Conservation (phyloP, 2,797 vertebrate genomes). For the Sarcoramphus papa region DNA sequence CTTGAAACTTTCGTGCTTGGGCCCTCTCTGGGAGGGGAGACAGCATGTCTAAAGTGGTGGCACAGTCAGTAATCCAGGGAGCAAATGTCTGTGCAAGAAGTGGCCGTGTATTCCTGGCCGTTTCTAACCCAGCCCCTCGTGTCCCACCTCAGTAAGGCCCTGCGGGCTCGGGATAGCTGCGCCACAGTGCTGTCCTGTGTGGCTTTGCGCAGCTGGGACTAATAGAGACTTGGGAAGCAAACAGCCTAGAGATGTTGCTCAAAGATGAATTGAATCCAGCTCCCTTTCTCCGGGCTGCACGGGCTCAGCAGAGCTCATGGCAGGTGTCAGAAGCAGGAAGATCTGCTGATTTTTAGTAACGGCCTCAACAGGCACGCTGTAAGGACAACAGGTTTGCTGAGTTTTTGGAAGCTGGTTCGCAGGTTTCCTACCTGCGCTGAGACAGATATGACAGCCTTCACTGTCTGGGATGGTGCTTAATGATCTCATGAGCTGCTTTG, state of each 20-base stretch:
- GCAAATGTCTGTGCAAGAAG: background rate
- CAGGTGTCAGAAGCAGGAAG: background rate
- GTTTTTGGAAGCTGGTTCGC: background rate
- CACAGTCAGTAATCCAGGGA: background rate
- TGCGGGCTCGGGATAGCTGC: background rate
- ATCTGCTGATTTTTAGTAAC: background rate
- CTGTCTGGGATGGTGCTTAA: background rate
- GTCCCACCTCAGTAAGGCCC: background rate
- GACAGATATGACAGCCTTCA: background rate
- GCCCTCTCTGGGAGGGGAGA: background rate
- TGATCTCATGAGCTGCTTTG: background rate
- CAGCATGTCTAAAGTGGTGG: background rate
- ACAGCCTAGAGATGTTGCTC: background rate
- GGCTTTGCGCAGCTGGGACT: background rate
- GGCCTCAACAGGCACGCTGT: background rate
- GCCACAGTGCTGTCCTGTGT: background rate
- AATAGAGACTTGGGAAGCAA: background rate
- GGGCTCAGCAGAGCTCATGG: background rate
- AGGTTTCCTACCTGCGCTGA: background rate
- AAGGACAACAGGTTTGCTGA: background rate
- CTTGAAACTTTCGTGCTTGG: background rate
- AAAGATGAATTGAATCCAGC: background rate
- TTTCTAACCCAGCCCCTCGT: accelerated
- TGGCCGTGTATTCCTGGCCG: accelerated
- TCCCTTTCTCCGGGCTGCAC: background rate